These are phyloP conservation scores for Vombatus ursinus DNA, from an alignment of 2,113 vertebrate genomes.

Conservation along the genomic window DNA sequence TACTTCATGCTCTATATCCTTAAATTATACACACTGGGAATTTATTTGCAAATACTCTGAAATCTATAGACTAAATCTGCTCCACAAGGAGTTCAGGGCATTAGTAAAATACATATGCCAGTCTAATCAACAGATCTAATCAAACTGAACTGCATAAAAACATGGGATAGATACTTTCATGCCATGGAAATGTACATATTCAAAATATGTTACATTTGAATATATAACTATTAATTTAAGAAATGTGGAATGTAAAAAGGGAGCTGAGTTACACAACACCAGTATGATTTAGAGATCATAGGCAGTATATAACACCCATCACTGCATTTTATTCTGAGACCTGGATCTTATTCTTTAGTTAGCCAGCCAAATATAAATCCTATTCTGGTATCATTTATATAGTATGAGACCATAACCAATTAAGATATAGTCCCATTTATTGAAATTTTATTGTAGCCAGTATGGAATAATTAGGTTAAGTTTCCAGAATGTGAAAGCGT, in stretches of 20 bases:
- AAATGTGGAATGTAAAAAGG: constrained; percentile 1
- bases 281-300: background rate
- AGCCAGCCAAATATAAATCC: constrained; percentile 76
- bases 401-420: constrained; percentile 66
- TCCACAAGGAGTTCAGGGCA: constrained; percentile 46
- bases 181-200: constrained; percentile 30
- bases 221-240: constrained; percentile 32
- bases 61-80: constrained; percentile 24
- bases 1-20: constrained; percentile 16
- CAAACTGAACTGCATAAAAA: constrained; percentile 46
- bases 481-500: constrained; percentile 76
- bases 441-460: constrained; percentile 76
- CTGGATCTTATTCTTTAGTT: constrained; percentile 77
- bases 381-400: constrained; percentile 79
- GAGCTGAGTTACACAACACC: background rate
- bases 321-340: background rate
- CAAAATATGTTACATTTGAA: constrained; percentile 35
- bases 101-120: constrained; percentile 46
- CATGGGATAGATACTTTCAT: constrained; percentile 44
- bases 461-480: constrained; percentile 78
- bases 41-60: constrained; percentile 27
- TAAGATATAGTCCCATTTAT: constrained; percentile 76
- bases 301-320: background rate
- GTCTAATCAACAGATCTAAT: constrained; percentile 49
- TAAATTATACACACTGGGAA: constrained; percentile 15